Conservation (phyloP, 1,140 invertebrate species). For the Chrysopa pallens region DNA sequence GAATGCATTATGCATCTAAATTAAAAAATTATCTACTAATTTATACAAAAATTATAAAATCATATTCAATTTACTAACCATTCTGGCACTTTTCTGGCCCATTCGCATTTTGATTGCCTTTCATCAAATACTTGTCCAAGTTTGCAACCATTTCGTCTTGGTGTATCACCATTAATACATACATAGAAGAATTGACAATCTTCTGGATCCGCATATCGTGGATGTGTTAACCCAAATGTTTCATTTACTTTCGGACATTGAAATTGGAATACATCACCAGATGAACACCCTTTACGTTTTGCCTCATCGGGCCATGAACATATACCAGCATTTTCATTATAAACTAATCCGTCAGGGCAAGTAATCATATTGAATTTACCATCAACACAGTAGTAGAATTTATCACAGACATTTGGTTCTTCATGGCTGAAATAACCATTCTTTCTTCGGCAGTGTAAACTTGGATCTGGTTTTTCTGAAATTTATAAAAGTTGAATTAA, state of each 20-base stretch:
- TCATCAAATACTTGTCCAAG: conserved; percentile 85
- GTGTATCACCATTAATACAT: conserved; percentile 69
- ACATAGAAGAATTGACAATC: conserved; percentile 88
- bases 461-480: conserved; percentile 54
- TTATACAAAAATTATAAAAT: too few species aligned
- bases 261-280: conserved; percentile 68
- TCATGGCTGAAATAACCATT: conserved; percentile 82
- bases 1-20: too few species aligned
- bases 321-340: conserved; percentile 72
- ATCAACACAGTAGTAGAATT: conserved; percentile 83
- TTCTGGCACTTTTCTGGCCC: conserved; percentile 77
- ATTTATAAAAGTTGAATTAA: conserved; percentile 6
- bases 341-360: conserved; percentile 73
- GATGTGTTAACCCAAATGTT: conserved; percentile 53
- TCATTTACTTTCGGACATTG: conserved; percentile 63
- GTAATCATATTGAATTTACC: conserved; percentile 77
- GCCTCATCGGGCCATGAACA: conserved; percentile 85
- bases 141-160: conserved; percentile 69
- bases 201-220: conserved; percentile 69
- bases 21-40: too few species aligned
- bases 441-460: conserved; percentile 57
- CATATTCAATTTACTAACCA: conserved; percentile 40
- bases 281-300: conserved; percentile 67
- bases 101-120: conserved; percentile 60
- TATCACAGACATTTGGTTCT: conserved; percentile 58